Percentiles rank a stretch among this genome's conserved stretches.
Conservation (phyloP, 2,797 vertebrate species). For the Syngnathus rostellatus region DNA sequence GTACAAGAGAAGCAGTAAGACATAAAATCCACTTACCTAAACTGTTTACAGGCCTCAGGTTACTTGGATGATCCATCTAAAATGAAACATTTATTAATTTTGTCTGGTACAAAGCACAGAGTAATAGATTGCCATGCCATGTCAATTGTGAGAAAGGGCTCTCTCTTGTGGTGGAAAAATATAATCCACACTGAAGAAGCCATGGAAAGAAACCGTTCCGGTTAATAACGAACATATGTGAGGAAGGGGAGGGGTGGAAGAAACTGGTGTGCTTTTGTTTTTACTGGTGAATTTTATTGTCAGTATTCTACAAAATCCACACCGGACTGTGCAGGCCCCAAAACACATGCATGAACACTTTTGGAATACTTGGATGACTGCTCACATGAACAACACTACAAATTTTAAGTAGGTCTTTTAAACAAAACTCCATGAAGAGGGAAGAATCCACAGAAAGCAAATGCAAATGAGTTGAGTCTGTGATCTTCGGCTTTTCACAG, state of each 20-base stretch:
- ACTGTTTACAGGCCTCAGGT: not conserved
- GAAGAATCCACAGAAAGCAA: not conserved
- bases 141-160: not conserved
- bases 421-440: conserved; percentile 2
- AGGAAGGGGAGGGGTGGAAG: not conserved
- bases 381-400: conserved; percentile 50
- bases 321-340: conserved; percentile 50
- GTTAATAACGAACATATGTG: not conserved
- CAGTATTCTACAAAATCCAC: conserved; percentile 28
- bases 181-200: not conserved
- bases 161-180: conserved; percentile 42
- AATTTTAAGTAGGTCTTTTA: conserved; percentile 15
- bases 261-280: conserved; percentile 18
- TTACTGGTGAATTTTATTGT: conserved; percentile 62
- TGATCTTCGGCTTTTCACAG: not conserved
- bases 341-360: conserved; percentile 57
- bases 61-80: not conserved
- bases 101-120: not conserved
- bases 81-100: not conserved
- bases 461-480: not conserved
- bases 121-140: not conserved
- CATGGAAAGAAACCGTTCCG: not conserved
- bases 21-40: not conserved
- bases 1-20: not conserved
- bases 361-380: conserved; percentile 22